Conservation (phyloP, 2,888 invertebrate genomes). For the Gonocerus acuteangulatus region DNA sequence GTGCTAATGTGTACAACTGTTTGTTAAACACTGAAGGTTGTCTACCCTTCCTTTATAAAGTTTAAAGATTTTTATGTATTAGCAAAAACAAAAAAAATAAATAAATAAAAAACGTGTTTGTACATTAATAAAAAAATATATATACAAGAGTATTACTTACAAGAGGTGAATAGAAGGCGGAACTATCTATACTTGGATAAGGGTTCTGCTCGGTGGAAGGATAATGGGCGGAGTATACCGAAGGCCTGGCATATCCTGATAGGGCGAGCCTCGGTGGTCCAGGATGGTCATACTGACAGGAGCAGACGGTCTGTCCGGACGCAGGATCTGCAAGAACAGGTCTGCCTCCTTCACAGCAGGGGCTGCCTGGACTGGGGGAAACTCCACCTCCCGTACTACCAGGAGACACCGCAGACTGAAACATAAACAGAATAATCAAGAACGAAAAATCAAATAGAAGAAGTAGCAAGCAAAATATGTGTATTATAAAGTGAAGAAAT, state of each 20-base stretch:
- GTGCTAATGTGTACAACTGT: too few species aligned
- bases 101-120: too few species aligned
- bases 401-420: constrained; percentile 47
- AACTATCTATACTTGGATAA: constrained; percentile 88
- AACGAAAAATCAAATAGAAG: neutral
- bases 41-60: too few species aligned
- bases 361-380: constrained; percentile 44
- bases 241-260: constrained; percentile 70
- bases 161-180: constrained; percentile 90
- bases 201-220: constrained; percentile 87
- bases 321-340: constrained; percentile 89
- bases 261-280: constrained; percentile 68
- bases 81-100: too few species aligned
- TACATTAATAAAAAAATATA: too few species aligned
- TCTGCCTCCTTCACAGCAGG: constrained; percentile 84
- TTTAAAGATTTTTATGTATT: too few species aligned
- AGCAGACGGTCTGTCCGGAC: constrained; percentile 86
- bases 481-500: too few species aligned
- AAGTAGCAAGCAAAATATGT: neutral
- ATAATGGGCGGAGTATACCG: constrained; percentile 79
- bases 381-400: constrained; percentile 45
- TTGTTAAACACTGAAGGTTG: too few species aligned
- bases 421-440: constrained; percentile 39
- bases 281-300: constrained; percentile 84
- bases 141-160: too few species aligned